Conservation (phyloP, 2,797 vertebrate species). For the Micrastur ruficollis region DNA sequence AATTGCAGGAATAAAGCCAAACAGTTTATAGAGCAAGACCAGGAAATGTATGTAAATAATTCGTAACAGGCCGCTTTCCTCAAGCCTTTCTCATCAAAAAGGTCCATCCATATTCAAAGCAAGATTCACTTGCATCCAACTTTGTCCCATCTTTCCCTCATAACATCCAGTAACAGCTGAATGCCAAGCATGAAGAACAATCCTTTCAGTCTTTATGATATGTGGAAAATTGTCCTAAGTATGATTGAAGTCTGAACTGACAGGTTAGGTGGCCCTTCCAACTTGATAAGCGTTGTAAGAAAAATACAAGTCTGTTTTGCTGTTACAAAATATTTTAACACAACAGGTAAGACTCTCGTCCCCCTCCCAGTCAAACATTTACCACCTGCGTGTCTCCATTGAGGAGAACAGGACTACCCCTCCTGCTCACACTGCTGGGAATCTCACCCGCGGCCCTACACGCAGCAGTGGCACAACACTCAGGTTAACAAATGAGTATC, state of each 20-base stretch:
- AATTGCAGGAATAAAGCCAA: not conserved
- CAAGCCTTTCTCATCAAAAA: not conserved
- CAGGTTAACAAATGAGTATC: not conserved
- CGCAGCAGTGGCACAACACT: rapidly evolving
- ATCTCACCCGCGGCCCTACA: not conserved
- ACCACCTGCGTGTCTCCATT: rapidly evolving
- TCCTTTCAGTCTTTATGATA: not conserved
- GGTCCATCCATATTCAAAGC: not conserved
- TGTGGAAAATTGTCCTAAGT: rapidly evolving
- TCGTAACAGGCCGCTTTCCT: not conserved
- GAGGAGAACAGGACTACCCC: not conserved
- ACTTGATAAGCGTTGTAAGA: not conserved
- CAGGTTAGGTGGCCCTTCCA: not conserved
- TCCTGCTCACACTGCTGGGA: not conserved
- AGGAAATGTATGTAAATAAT: not conserved
- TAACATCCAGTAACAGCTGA: rapidly evolving
- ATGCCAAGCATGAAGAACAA: not conserved
- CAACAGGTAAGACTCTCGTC: not conserved
- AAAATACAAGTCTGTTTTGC: not conserved
- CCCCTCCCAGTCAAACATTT: not conserved
- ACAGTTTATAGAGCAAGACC: not conserved
- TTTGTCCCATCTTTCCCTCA: not conserved
- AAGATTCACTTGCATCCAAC: not conserved
- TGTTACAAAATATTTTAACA: not conserved
- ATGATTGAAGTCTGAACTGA: not conserved